Conservation (phyloP, 2,113 vertebrate genomes). For the Megaceryle maxima region DNA sequence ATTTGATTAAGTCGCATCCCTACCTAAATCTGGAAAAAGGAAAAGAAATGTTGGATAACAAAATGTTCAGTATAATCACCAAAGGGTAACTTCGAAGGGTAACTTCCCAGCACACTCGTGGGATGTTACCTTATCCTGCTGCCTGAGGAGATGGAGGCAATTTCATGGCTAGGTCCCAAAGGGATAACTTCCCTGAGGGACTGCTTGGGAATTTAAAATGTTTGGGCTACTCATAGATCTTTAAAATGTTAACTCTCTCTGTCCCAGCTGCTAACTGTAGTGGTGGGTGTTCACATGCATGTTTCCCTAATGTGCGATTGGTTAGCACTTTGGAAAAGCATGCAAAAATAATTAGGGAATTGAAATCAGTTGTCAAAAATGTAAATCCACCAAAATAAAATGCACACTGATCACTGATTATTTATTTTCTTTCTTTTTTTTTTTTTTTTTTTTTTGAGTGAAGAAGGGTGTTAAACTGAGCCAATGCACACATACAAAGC, state of each 20-base stretch:
- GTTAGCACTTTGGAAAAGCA: neutral
- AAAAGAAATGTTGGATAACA: neutral
- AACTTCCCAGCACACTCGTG: neutral
- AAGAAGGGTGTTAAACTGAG: accelerated
- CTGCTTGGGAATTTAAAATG: neutral
- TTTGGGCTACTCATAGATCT: neutral
- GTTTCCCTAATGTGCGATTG: neutral
- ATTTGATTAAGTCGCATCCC: neutral
- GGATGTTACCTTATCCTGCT: neutral
- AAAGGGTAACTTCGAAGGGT: too few relatives aligned
- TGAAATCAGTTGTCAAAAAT: neutral
- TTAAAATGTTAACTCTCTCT: neutral
- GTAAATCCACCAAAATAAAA: neutral
- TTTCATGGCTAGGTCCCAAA: neutral
- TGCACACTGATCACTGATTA: neutral
- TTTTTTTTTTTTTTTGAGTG: neutral
- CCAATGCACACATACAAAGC: neutral
- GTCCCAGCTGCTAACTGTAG: neutral
- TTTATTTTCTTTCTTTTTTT: neutral
- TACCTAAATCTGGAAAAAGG: neutral
- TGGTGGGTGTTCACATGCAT: too few relatives aligned
- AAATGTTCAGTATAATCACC: neutral
- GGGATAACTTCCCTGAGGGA: neutral
- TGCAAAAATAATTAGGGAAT: neutral
- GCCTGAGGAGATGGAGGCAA: neutral